Percentiles rank a stretch among this genome's conserved stretches.
These are phyloP conservation scores for Pinna nobilis DNA, from an alignment of 1,140 invertebrate genomes.

Conservation along the genomic window DNA sequence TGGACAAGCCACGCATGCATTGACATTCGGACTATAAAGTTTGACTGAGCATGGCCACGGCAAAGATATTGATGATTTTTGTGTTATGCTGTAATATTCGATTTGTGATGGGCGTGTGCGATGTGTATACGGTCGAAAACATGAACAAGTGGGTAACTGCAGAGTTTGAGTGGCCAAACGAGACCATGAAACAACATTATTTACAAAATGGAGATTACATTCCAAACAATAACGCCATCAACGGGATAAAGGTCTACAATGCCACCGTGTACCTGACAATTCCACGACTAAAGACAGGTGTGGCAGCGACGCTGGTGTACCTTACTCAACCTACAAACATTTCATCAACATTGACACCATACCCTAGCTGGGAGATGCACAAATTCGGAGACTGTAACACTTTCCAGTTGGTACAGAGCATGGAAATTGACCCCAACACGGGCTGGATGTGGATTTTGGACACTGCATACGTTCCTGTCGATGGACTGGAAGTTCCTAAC, in stretches of 20 bases:
- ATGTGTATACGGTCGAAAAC: background rate
- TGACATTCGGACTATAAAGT: too few relatives aligned
- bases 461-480: conserved; percentile 33
- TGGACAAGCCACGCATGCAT: too few relatives aligned
- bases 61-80: too few relatives aligned
- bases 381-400: conserved; percentile 46
- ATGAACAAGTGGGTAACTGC: conserved; percentile 52
- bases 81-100: too few relatives aligned
- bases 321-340: too few relatives aligned
- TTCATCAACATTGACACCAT: too few relatives aligned
- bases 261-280: conserved; percentile 52
- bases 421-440: conserved; percentile 60
- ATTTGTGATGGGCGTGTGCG: background rate
- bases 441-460: conserved; percentile 62
- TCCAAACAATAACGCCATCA: conserved; percentile 55
- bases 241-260: conserved; percentile 59
- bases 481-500: conserved; percentile 17
- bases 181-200: conserved; percentile 35
- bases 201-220: conserved; percentile 42
- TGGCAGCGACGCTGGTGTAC: conserved; percentile 54
- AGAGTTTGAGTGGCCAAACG: conserved; percentile 58
- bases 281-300: conserved; percentile 49
- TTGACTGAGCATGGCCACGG: too few relatives aligned
- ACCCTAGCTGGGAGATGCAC: conserved; percentile 54
- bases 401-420: conserved; percentile 54